Evolutionary conservation across 1,140 invertebrate species (phyloP).

Genomic region (Holotrichia oblita): DNA sequence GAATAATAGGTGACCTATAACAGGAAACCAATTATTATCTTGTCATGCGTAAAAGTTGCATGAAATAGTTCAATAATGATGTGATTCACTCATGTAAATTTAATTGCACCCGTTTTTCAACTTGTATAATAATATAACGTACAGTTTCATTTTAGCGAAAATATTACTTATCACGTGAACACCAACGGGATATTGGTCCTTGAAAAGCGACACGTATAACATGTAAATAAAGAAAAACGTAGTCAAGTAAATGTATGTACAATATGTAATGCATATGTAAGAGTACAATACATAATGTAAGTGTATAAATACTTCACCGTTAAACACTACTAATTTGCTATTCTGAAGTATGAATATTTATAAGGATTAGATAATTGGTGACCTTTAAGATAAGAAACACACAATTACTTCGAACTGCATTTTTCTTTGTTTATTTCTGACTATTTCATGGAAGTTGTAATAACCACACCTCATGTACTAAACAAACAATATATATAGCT

Average conservation of each 20-base stretch:
- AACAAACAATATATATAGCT: not conserved
- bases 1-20: too few relatives aligned
- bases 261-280: not conserved
- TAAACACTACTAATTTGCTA: not conserved
- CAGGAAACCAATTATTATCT: not conserved
- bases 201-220: not conserved
- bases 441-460: not conserved
- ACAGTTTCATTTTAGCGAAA: not conserved
- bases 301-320: not conserved
- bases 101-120: not conserved
- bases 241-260: not conserved
- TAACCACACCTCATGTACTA: not conserved
- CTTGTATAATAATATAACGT: not conserved
- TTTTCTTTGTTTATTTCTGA: not conserved
- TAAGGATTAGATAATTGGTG: slow-evolving; percentile 31
- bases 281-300: not conserved
- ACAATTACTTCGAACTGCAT: not conserved
- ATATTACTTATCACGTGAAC: not conserved
- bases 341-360: slow-evolving; percentile 5
- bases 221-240: not conserved
- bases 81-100: not conserved
- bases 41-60: not conserved
- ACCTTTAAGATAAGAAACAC: slow-evolving; percentile 4
- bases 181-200: not conserved
- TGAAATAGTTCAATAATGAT: not conserved